phyloP scores from a whole-genome alignment of 2,797 vertebrate species.

The Enteromius viviparus region DNA sequence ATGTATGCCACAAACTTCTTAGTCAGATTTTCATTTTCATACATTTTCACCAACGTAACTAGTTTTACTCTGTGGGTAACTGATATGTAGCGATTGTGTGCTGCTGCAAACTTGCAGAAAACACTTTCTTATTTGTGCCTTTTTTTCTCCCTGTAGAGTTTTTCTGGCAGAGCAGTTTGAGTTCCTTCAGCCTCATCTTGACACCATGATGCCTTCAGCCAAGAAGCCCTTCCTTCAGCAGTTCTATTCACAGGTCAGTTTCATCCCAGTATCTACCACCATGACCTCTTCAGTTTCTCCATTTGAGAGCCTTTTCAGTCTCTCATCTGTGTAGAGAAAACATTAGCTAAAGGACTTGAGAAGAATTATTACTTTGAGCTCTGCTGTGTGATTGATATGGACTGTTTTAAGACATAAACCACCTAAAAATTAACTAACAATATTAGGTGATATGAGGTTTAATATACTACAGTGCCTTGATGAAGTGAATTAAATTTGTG shows the following conservation, averaged over 20 bases:
- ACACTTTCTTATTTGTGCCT: conserved; percentile 1
- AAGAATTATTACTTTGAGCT: neutral
- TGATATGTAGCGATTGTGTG: neutral
- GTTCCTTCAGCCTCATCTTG: conserved; percentile 93
- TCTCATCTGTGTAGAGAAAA: neutral
- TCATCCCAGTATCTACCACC: conserved; percentile 37
- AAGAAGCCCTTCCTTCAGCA: conserved; percentile 99
- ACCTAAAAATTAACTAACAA: neutral
- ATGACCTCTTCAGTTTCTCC: conserved; percentile 41
- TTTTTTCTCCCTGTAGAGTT: conserved; percentile 78
- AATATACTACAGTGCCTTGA: neutral
- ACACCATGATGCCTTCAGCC: conserved; percentile 95
- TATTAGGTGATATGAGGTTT: neutral
- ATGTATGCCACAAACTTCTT: neutral
- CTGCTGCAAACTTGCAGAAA: neutral
- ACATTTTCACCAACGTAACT: neutral
- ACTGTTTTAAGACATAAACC: neutral
- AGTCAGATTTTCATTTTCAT: neutral
- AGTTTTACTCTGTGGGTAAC: conserved; percentile 7
- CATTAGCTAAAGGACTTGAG: neutral
- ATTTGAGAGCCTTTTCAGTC: conserved; percentile 35
- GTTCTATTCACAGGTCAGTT: conserved; percentile 95
- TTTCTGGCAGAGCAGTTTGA: conserved; percentile 98
- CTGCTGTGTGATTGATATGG: neutral
- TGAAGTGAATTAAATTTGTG: neutral